Conservation (phyloP, 2,888 invertebrate genomes). For the Acanthosepion lycidas region DNA sequence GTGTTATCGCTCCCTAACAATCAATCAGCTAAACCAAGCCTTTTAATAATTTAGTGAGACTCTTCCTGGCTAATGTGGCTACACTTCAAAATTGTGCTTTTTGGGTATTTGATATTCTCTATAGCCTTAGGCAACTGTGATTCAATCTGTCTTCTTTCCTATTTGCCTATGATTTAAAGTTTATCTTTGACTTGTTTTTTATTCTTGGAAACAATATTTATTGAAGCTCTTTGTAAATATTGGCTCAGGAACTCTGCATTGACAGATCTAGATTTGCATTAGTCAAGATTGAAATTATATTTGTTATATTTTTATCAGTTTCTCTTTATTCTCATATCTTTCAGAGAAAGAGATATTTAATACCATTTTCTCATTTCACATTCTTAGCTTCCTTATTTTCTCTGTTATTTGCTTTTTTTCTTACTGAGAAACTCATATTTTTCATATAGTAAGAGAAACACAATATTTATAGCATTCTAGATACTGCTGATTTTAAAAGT, state of each 20-base stretch:
- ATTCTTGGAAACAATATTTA: background rate
- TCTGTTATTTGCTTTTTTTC: background rate
- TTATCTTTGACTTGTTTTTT: background rate
- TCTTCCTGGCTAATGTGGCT: too few species aligned
- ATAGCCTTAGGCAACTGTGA: background rate
- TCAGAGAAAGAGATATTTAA: background rate
- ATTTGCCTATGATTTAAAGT: background rate
- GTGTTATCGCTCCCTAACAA: background rate
- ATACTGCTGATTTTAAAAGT: too few species aligned
- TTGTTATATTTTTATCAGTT: background rate
- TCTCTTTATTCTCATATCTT: background rate
- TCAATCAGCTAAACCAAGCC: background rate
- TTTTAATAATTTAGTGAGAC: background rate
- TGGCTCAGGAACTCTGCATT: background rate
- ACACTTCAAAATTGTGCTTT: background rate
- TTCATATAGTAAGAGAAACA: too few species aligned
- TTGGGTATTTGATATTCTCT: background rate
- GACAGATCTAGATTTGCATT: background rate
- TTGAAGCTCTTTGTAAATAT: background rate
- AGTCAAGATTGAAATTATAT: background rate
- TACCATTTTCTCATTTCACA: background rate
- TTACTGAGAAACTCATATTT: background rate
- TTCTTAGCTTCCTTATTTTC: background rate
- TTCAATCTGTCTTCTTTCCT: background rate
- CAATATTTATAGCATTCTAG: too few species aligned